Conservation (phyloP, 2,797 vertebrate genomes). For the Hippopotamyrus pictus region DNA sequence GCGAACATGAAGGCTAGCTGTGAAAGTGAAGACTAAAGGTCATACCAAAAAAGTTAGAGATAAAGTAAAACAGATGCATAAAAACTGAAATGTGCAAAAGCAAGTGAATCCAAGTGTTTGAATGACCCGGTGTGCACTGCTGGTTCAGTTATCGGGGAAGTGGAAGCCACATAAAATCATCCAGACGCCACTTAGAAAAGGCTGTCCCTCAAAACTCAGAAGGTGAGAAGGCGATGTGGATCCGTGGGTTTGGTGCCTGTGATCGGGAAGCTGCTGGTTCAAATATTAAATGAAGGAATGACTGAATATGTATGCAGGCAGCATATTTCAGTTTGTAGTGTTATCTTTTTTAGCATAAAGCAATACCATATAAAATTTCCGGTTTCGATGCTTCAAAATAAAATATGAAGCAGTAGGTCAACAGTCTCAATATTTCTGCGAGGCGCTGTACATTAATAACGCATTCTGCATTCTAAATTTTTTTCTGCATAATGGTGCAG, state of each 20-base stretch:
- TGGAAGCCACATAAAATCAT: neutral
- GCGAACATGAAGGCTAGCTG: neutral
- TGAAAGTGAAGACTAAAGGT: neutral
- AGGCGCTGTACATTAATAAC: neutral
- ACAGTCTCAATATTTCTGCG: neutral
- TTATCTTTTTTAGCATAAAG: neutral
- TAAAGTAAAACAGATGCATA: neutral
- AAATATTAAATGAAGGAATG: neutral
- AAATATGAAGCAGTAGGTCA: neutral
- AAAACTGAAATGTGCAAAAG: neutral
- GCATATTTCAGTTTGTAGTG: neutral
- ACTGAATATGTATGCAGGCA: neutral
- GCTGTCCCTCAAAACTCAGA: neutral
- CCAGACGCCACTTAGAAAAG: neutral
- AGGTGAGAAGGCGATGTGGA: neutral
- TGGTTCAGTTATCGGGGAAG: neutral
- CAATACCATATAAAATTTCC: neutral
- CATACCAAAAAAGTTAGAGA: neutral
- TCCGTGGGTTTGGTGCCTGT: neutral
- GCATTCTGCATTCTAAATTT: neutral
- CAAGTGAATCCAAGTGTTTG: neutral
- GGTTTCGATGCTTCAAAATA: neutral
- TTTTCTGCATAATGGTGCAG: constrained; percentile 47
- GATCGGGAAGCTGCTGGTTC: neutral
- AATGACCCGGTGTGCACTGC: neutral